Evolutionary conservation across 1,140 invertebrate genomes (phyloP).

Genomic region (Cephus cinctus): DNA sequence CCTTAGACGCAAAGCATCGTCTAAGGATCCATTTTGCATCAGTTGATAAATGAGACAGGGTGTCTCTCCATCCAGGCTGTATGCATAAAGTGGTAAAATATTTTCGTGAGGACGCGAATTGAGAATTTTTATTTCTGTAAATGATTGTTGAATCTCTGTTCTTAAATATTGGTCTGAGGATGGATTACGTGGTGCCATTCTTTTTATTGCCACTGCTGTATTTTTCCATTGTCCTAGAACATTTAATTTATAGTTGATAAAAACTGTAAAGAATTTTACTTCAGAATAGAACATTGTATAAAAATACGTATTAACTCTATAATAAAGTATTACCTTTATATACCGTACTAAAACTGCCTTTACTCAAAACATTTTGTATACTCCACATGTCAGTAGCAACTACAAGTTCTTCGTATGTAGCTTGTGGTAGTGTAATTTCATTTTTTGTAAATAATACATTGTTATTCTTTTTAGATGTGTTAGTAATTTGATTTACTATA

Average conservation of each 20-base stretch:
- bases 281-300: not conserved
- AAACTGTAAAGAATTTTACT: not conserved
- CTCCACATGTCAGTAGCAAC: constrained; percentile 75
- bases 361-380: constrained; percentile 67
- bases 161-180: constrained; percentile 43
- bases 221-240: constrained; percentile 72
- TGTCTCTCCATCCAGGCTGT: constrained; percentile 64
- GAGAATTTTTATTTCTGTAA: constrained; percentile 69
- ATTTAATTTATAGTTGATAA: not conserved
- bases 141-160: constrained; percentile 64
- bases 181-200: constrained; percentile 52
- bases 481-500: no score
- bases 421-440: no score
- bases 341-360: constrained; percentile 84
- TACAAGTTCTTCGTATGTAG: no score
- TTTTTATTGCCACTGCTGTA: constrained; percentile 81
- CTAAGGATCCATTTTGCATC: constrained; percentile 85
- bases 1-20: constrained; percentile 70
- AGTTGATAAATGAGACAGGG: constrained; percentile 86
- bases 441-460: no score
- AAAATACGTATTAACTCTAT: not conserved
- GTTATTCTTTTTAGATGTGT: no score
- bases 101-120: constrained; percentile 84
- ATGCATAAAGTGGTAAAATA: constrained; percentile 84
- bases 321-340: constrained; percentile 63